Base-by-base conservation (phyloP, 2,797 vertebrate genomes). In the Mionectes olivaceus region DNA sequence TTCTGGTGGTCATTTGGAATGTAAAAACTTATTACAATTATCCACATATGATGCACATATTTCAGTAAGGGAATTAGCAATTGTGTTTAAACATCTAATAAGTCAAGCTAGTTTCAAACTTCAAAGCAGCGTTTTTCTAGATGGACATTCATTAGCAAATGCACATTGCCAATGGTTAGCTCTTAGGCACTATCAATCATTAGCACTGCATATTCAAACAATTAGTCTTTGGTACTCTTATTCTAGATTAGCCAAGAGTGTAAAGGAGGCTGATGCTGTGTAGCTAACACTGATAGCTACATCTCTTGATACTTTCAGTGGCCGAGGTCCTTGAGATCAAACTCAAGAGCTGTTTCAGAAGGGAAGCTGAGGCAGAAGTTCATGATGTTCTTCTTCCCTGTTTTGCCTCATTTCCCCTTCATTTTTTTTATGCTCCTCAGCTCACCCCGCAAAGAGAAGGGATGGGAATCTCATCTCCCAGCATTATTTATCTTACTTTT, bases 131-230 rank as follows among this genome's bases (percentile, higher is more conserved):
- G 74, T 57, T 93, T 88, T 83, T 77, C 69, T 61, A 78, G 76
- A 83, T 37, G 70, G 85, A 83, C 57, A 25, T 43, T 88, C 76
- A 64, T 91, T 95, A 94, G 32, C 47, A 91, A 93, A 93, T 83
- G 75, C 19, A 46, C 37, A 10, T 65, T 85, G 65, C 44, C 90
- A 87, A 19, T 80, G 56, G 68, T 69, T 85, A 73, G 44, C 1
- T 16, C 56, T 81, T 89, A 89, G 90, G 78, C 60, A 52, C 47
- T 64, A 86, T 83, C 67, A 85, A 68, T 93, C 65, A 37, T 75
- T 93, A 83, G 67, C 53, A 41, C 41, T 64, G 68, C 39, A 49
- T 81, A 83, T 59, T 90, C 69, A 74, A 91, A 88, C 65, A 90
- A 77, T 85, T 79, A 71, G 32, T 75, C 64, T 90, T 80, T 77